Percentiles rank a stretch among this genome's conserved stretches.
Evolutionary conservation across 2,888 invertebrate genomes (phyloP).

Genomic region (Xiphydria camelus): DNA sequence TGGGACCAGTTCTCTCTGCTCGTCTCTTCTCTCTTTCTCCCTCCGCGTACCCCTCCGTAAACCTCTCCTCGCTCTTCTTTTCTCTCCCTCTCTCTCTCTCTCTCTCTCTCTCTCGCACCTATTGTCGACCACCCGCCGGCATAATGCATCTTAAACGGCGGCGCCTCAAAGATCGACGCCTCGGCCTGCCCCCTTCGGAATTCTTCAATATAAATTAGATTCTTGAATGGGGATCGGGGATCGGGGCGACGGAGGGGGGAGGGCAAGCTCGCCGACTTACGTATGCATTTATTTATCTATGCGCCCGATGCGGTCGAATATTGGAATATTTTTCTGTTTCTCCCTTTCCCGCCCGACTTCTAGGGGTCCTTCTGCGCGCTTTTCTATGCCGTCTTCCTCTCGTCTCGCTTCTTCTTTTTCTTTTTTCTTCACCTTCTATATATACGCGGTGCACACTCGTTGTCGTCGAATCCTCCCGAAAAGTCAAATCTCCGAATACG

Average conservation of each 20-base stretch:
- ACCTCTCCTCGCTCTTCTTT: conserved; percentile 16
- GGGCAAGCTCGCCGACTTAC: conserved; percentile 12
- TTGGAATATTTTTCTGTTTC: conserved; percentile 32
- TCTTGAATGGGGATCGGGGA: conserved; percentile 43
- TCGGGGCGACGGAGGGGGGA: conserved; percentile 11
- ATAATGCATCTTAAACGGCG: conserved; percentile 57
- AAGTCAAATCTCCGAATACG: no score
- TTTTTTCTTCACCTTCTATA: no score
- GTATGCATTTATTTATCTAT: conserved; percentile 47
- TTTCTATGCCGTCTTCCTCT: not conserved
- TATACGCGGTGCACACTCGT: no score
- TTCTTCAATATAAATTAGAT: conserved; percentile 57
- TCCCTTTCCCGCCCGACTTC: conserved; percentile 7
- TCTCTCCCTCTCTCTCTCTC: conserved; percentile 7
- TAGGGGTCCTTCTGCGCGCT: conserved; percentile 7
- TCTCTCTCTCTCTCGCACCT: conserved; percentile 31
- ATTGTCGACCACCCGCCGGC: conserved; percentile 51
- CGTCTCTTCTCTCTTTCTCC: conserved; percentile 11
- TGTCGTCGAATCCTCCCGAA: no score
- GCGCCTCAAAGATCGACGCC: conserved; percentile 58
- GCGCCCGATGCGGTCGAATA: conserved; percentile 30
- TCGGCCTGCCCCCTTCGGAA: conserved; percentile 48
- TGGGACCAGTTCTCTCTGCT: conserved; percentile 39
- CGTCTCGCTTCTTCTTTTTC: conserved; percentile 10
- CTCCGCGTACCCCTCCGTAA: conserved; percentile 1